Percentiles rank a stretch among this genome's conserved stretches.
Conservation (phyloP, 2,888 invertebrate species). For the Steinernema carpocapsae region DNA sequence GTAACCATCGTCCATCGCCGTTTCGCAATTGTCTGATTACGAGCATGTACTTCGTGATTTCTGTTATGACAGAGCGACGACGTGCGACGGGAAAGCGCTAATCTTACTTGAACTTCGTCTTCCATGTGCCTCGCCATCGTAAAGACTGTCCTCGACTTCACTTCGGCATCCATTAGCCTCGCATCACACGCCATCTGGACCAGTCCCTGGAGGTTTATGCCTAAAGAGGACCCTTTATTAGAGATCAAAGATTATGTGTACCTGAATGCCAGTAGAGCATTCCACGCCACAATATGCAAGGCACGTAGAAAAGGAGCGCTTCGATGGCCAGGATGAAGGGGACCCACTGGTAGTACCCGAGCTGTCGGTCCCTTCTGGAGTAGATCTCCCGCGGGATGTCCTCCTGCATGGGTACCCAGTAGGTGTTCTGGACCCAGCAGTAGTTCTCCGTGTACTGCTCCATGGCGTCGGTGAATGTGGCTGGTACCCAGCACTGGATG, state of each 20-base stretch:
- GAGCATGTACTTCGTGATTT: too few relatives aligned
- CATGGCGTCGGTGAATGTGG: slow-evolving; percentile 69
- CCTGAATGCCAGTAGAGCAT: slow-evolving; percentile 69
- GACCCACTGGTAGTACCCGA: slow-evolving; percentile 68
- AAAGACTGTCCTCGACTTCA: slow-evolving; percentile 68
- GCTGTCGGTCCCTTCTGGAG: slow-evolving; percentile 68
- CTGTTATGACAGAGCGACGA: too few relatives aligned
- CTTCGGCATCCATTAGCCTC: slow-evolving; percentile 67
- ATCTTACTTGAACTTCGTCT: slow-evolving; percentile 64
- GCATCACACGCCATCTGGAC: slow-evolving; percentile 70
- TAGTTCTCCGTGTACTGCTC: slow-evolving; percentile 70
- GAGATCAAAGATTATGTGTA: too few relatives aligned
- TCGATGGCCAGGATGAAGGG: slow-evolving; percentile 69
- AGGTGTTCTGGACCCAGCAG: slow-evolving; percentile 69
- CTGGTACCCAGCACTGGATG: slow-evolving; percentile 69
- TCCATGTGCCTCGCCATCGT: slow-evolving; percentile 70
- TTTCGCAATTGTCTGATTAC: too few relatives aligned
- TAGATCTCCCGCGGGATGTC: slow-evolving; percentile 69
- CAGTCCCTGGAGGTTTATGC: slow-evolving; percentile 69
- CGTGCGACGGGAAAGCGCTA: too few relatives aligned
- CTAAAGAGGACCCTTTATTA: slow-evolving; percentile 48
- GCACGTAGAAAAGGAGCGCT: slow-evolving; percentile 68
- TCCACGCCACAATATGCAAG: slow-evolving; percentile 69
- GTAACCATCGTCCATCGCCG: too few relatives aligned
- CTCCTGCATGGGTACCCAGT: slow-evolving; percentile 69